Conservation (phyloP, 2,888 invertebrate species). For the Chydorus sphaericus region DNA sequence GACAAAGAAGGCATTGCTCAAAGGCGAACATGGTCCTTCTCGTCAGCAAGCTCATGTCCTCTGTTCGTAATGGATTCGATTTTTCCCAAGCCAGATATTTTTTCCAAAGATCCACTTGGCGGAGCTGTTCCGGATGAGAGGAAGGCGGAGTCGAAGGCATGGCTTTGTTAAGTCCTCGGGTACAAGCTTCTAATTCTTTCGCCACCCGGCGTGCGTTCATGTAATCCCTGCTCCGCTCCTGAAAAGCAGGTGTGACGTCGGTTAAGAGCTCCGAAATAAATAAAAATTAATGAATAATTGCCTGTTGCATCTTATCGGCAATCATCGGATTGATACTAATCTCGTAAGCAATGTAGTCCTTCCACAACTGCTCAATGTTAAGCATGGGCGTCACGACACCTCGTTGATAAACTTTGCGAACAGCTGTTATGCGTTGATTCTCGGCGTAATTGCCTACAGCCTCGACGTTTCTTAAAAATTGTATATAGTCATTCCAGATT, state of each 20-base stretch:
- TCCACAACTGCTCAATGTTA: conserved; percentile 91
- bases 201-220: conserved; percentile 94
- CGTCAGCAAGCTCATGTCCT: conserved; percentile 85
- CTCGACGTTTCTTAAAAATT: conserved; percentile 87
- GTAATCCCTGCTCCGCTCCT: conserved; percentile 85
- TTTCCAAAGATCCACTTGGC: conserved; percentile 97
- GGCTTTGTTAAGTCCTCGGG: conserved; percentile 86
- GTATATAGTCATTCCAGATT: conserved; percentile 96
- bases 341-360: conserved; percentile 95
- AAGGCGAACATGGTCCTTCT: conserved; percentile 95
- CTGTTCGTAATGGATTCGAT: conserved; percentile 85
- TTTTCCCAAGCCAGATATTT: conserved; percentile 97
- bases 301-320: conserved; percentile 91
- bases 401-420: conserved; percentile 90
- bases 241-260: no score
- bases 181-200: conserved; percentile 88
- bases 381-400: conserved; percentile 93
- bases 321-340: conserved; percentile 75
- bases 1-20: conserved; percentile 88
- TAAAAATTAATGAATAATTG: no score
- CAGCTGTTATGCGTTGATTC: conserved; percentile 97
- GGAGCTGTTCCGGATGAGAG: conserved; percentile 72
- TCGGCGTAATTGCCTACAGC: conserved; percentile 98
- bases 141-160: conserved; percentile 94
- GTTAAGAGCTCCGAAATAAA: no score